These are phyloP conservation scores for Galagoides demidoff DNA, from an alignment of 2,797 vertebrate genomes.

Conservation along the genomic window DNA sequence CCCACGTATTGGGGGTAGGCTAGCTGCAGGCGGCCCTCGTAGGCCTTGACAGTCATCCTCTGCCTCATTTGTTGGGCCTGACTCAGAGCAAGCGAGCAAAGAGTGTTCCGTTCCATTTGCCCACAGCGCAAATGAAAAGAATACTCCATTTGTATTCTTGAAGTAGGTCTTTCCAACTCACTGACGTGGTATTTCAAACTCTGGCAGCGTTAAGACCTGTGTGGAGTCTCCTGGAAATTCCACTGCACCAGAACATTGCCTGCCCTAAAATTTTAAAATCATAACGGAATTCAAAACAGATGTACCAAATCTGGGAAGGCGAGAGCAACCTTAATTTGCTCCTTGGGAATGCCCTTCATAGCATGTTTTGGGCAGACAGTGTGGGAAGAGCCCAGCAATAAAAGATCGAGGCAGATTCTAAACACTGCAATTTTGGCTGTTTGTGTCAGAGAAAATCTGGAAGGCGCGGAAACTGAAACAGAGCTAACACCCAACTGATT, in stretches of 20 bases:
- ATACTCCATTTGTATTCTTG: background rate
- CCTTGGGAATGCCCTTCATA: constrained; percentile 69
- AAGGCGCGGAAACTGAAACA: background rate
- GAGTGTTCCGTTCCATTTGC: background rate
- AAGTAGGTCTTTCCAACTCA: background rate
- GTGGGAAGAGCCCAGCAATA: constrained; percentile 61
- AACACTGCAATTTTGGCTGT: background rate
- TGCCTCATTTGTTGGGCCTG: background rate
- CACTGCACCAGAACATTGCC: background rate
- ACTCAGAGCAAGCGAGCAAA: background rate
- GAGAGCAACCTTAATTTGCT: constrained; percentile 2
- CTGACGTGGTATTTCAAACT: background rate
- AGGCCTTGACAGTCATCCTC: background rate
- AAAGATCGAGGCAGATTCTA: constrained; percentile 58
- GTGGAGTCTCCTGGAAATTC: background rate
- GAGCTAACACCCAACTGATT: constrained; percentile 21
- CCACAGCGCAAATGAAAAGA: background rate
- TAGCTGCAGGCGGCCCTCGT: background rate
- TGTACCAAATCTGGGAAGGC: constrained; percentile 58
- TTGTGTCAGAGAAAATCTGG: constrained; percentile 48
- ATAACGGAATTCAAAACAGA: constrained; percentile 72
- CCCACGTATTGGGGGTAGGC: rapidly evolving
- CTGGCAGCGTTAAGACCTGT: background rate
- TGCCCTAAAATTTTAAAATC: constrained; percentile 31
- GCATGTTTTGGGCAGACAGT: constrained; percentile 33